Evolutionary conservation across 2,888 invertebrate genomes (phyloP).

Genomic region (Lithophane ornitopus): DNA sequence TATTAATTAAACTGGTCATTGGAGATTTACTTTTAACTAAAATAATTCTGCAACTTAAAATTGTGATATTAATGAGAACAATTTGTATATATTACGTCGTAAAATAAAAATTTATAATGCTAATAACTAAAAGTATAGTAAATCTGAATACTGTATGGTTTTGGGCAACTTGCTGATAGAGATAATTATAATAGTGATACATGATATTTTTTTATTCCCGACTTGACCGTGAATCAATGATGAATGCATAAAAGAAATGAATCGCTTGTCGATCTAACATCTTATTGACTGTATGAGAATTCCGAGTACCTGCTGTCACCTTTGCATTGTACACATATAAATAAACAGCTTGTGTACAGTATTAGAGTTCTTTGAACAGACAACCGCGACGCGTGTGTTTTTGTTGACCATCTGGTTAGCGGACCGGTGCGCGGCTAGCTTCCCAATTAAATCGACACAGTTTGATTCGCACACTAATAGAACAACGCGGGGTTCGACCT

Average conservation of each 20-base stretch:
- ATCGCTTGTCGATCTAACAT: constrained; percentile 1
- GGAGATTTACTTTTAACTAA: not conserved
- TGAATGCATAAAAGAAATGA: constrained; percentile 15
- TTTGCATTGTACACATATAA: constrained; percentile 36
- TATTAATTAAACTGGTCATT: not conserved
- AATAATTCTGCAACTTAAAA: not conserved
- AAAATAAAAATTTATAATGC: no score
- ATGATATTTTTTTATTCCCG: not conserved
- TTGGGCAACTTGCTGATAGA: not conserved
- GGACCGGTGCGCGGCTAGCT: constrained; percentile 8
- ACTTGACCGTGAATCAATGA: constrained; percentile 1
- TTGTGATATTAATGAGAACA: not conserved
- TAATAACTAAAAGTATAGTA: not conserved
- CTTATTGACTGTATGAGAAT: constrained; percentile 28
- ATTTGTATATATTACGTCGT: not conserved
- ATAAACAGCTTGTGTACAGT: constrained; percentile 29
- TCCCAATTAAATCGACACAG: constrained; percentile 35
- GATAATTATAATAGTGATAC: not conserved
- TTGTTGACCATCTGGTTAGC: constrained; percentile 36
- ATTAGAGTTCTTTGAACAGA: constrained; percentile 13
- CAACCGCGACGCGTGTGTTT: constrained; percentile 44
- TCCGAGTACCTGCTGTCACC: constrained; percentile 36
- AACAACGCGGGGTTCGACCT: constrained; percentile 62
- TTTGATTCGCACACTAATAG: constrained; percentile 53
- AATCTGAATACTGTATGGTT: not conserved